phyloP scores from a whole-genome alignment of 2,113 vertebrate species.

The Rhinolophus sinicus region DNA sequence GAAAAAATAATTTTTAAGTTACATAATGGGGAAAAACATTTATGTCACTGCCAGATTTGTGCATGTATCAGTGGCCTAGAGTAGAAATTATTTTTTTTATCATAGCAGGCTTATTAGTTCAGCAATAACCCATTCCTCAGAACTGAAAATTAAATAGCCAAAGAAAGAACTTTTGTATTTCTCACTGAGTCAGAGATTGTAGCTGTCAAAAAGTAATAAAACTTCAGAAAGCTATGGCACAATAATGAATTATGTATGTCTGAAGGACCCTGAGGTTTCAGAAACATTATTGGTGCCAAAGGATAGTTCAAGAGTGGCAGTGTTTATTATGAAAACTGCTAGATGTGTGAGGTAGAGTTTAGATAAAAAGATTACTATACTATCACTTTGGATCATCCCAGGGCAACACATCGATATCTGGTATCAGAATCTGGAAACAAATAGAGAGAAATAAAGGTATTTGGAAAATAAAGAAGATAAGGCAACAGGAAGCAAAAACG shows the following conservation, averaged over 20 bases:
- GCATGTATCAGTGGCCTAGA: not conserved
- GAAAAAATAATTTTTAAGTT: constrained; percentile 15
- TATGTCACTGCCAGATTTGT: not conserved
- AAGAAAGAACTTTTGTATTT: rapidly evolving
- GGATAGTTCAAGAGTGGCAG: not conserved
- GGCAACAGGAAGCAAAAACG: not conserved
- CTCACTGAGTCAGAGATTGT: rapidly evolving
- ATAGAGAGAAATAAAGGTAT: not conserved
- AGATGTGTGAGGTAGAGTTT: not conserved
- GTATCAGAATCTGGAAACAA: not conserved
- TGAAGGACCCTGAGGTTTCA: not conserved
- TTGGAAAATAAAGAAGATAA: not conserved
- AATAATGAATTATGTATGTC: rapidly evolving
- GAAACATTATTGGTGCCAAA: not conserved
- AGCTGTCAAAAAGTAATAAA: not conserved
- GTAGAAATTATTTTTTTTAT: not conserved
- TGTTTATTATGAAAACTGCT: not conserved
- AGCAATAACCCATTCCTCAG: rapidly evolving
- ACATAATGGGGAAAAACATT: not conserved
- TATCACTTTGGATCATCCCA: not conserved
- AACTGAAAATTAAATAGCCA: not conserved
- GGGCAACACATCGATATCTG: not conserved
- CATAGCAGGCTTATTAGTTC: not conserved
- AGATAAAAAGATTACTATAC: not conserved
- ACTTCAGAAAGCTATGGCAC: rapidly evolving